These are phyloP conservation scores for Puma concolor DNA, from an alignment of 2,113 vertebrate species.

Conservation along the genomic window DNA sequence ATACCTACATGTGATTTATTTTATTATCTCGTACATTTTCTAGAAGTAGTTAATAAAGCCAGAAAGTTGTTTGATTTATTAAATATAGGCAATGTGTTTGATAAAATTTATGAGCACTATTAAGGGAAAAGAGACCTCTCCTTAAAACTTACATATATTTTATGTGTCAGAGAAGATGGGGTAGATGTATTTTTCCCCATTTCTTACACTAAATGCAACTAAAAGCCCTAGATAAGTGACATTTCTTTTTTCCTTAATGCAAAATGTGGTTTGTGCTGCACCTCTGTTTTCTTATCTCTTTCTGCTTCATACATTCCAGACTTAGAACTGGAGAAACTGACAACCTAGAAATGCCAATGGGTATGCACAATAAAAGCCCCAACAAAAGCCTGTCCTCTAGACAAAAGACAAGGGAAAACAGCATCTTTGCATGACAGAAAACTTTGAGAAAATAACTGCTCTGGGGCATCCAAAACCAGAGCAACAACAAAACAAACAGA, in stretches of 20 bases:
- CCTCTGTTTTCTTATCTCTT: constrained; percentile 28
- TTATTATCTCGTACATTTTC: background rate
- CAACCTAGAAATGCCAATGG: background rate
- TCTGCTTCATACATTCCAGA: background rate
- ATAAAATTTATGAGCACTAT: background rate
- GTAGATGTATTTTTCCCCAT: background rate
- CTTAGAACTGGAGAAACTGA: background rate
- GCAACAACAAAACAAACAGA: background rate
- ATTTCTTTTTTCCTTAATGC: background rate
- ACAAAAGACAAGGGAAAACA: background rate
- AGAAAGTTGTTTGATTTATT: background rate
- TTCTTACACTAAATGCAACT: background rate
- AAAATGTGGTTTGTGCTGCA: background rate
- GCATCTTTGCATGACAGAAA: background rate
- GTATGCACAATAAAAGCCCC: background rate
- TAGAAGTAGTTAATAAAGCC: background rate
- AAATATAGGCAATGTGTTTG: background rate
- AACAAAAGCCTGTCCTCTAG: background rate
- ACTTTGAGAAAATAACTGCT: background rate
- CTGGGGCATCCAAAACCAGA: background rate
- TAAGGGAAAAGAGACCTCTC: background rate
- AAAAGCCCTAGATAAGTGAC: background rate
- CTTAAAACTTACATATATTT: background rate
- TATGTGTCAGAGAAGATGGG: background rate
- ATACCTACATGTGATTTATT: background rate